A percentile compares a stretch with the other conserved stretches of the same genome.
These are phyloP conservation scores for Proctacanthus coquilletti DNA, from an alignment of 1,140 invertebrate species.

Conservation along the genomic window DNA sequence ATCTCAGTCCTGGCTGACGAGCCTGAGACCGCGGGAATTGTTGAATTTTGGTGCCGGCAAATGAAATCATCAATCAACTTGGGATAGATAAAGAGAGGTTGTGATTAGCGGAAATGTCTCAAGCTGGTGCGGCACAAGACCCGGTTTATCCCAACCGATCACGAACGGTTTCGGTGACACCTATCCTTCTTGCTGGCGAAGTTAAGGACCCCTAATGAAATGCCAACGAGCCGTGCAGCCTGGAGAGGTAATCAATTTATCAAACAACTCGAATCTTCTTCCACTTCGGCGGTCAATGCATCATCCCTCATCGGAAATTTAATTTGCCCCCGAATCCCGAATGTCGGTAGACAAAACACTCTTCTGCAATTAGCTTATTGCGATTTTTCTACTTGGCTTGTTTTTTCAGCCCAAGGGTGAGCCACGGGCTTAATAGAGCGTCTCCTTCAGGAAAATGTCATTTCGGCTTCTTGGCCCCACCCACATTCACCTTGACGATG, in stretches of 20 bases:
- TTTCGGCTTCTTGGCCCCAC: too few species aligned
- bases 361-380: constrained; percentile 1
- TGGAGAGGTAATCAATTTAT: not conserved
- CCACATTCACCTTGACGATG: too few species aligned
- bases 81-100: not conserved
- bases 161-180: too few species aligned
- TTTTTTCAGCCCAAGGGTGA: not conserved
- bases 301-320: not conserved
- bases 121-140: too few species aligned
- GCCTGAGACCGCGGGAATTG: too few species aligned
- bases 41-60: not conserved
- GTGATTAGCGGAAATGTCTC: constrained; percentile 1
- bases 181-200: too few species aligned
- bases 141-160: too few species aligned
- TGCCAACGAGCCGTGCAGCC: not conserved
- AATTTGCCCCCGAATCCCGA: not conserved
- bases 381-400: constrained; percentile 1
- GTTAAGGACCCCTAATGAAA: too few species aligned
- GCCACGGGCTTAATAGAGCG: too few species aligned
- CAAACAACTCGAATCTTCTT: not conserved
- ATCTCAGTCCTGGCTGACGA: too few species aligned
- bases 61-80: not conserved
- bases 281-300: not conserved
- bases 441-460: too few species aligned
- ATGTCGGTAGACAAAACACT: not conserved